These are phyloP conservation scores for Paraescarpia echinospica DNA, from an alignment of 1,140 invertebrate genomes.

Conservation along the genomic window DNA sequence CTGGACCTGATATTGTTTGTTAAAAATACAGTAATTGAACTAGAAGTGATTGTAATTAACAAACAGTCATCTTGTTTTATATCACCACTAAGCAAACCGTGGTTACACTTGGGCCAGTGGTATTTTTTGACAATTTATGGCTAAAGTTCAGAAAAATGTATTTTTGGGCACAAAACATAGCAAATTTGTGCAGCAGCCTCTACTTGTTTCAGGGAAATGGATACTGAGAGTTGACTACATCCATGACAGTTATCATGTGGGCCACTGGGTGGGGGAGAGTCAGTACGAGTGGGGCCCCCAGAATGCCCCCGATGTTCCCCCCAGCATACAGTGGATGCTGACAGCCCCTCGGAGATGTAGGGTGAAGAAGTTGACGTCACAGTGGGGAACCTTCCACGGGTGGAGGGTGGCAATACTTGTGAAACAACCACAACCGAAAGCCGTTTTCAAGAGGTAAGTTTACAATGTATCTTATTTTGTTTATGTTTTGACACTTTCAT, in stretches of 20 bases:
- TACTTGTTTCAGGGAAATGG: background rate
- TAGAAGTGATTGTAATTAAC: too few species aligned
- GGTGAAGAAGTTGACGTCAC: background rate
- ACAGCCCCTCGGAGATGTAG: background rate
- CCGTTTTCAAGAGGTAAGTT: background rate
- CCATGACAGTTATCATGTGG: background rate
- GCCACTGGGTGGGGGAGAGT: background rate
- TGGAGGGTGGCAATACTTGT: background rate
- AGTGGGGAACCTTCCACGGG: background rate
- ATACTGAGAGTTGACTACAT: background rate
- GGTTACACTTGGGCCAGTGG: background rate
- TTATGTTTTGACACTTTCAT: too few species aligned
- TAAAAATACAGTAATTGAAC: too few species aligned
- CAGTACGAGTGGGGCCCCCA: background rate
- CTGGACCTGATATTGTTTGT: too few species aligned
- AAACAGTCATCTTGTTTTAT: too few species aligned
- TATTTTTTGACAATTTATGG: background rate
- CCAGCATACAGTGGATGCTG: background rate
- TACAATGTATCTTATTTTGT: background rate
- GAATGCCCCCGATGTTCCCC: background rate
- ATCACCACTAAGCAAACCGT: too few species aligned
- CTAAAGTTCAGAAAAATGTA: background rate
- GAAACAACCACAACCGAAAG: background rate
- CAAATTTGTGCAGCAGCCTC: background rate
- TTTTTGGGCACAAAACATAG: background rate